Conservation (phyloP, 1,140 invertebrate genomes). For the Nomia melanderi region DNA sequence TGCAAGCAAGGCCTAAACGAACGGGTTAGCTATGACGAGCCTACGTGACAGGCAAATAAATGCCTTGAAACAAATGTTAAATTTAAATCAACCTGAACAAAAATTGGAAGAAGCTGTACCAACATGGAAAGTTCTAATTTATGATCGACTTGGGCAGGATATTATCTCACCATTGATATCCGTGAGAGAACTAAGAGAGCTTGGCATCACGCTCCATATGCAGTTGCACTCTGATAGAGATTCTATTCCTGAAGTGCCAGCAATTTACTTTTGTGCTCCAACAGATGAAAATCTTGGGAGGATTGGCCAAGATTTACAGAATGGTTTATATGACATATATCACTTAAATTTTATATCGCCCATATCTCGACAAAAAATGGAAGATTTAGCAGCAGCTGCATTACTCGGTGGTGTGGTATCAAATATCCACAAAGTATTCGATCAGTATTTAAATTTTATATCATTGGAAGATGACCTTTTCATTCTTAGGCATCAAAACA, state of each 20-base stretch:
- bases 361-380: conserved; percentile 95
- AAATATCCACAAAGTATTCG: conserved; percentile 96
- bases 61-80: conserved; percentile 96
- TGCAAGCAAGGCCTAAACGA: not conserved
- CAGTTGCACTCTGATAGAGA: conserved; percentile 96
- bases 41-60: conserved; percentile 88
- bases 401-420: conserved; percentile 93
- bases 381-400: conserved; percentile 96
- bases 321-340: conserved; percentile 96
- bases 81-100: conserved; percentile 91
- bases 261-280: conserved; percentile 99
- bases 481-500: conserved; percentile 94
- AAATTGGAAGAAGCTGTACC: conserved; percentile 91
- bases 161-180: conserved; percentile 98
- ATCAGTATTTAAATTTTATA: conserved; percentile 99
- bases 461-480: conserved; percentile 99
- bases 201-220: conserved; percentile 98
- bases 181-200: conserved; percentile 96
- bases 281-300: conserved; percentile 97
- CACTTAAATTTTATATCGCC: conserved; percentile 99
- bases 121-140: conserved; percentile 97
- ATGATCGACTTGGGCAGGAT: conserved; percentile 97
- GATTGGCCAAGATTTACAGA: conserved; percentile 96
- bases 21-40: conserved; percentile 81
- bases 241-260: conserved; percentile 98